Percentiles rank a stretch among this genome's conserved stretches.
phyloP scores from a whole-genome alignment of 2,888 invertebrate species.

The Tridacna gigas region DNA sequence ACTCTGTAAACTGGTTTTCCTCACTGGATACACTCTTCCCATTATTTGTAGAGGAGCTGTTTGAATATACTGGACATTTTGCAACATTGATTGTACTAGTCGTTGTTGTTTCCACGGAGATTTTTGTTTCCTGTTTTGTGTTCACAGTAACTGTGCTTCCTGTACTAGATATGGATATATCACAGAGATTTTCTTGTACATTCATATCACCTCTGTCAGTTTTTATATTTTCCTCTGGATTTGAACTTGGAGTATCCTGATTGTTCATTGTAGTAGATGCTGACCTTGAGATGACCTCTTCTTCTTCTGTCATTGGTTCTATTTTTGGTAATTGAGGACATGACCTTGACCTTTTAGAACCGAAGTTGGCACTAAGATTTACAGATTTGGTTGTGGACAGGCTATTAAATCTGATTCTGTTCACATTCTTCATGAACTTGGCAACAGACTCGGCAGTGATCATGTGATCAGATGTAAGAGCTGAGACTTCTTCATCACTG shows the following conservation, averaged over 20 bases:
- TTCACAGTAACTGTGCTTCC: conserved; percentile 54
- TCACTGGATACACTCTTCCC: neutral
- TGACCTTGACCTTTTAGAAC: conserved; percentile 66
- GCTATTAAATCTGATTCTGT: conserved; percentile 81
- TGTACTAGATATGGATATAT: conserved; percentile 39
- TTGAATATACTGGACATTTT: conserved; percentile 38
- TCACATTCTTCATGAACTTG: conserved; percentile 81
- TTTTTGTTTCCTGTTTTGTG: conserved; percentile 38
- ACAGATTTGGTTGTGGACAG: conserved; percentile 65
- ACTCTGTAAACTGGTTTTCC: conserved; percentile 15
- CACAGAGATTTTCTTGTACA: conserved; percentile 3
- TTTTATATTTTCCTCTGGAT: neutral
- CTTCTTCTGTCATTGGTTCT: conserved; percentile 57
- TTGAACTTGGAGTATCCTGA: neutral
- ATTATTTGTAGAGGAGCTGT: neutral
- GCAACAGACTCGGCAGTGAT: conserved; percentile 81
- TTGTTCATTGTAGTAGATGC: conserved; percentile 40
- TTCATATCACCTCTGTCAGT: neutral
- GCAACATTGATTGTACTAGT: conserved; percentile 18
- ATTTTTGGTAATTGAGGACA: conserved; percentile 71
- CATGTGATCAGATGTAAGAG: conserved; percentile 61
- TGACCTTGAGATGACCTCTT: conserved; percentile 61
- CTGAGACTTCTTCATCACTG: conserved; percentile 74
- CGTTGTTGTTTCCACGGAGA: conserved; percentile 21
- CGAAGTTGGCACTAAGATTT: conserved; percentile 46